phyloP scores from a whole-genome alignment of 2,113 vertebrate species.

The Manacus vitellinus region DNA sequence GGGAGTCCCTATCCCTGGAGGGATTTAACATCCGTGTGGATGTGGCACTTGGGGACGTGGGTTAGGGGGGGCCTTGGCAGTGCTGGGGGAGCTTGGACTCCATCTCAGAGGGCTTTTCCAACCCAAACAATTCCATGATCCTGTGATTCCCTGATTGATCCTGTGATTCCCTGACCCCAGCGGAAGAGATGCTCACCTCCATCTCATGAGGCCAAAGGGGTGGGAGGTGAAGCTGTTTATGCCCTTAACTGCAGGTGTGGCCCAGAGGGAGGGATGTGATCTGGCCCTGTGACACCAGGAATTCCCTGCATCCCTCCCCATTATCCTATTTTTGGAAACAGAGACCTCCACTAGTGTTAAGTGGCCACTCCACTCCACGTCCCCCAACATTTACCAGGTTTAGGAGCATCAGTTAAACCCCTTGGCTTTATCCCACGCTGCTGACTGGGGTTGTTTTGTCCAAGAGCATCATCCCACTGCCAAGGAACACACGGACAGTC shows the following conservation, averaged over 20 bases:
- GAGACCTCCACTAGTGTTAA: fast-evolving
- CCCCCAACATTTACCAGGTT: background rate
- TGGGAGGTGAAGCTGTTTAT: fast-evolving
- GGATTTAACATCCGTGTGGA: background rate
- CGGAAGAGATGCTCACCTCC: background rate
- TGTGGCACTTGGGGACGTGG: background rate
- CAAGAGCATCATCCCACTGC: background rate
- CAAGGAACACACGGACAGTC: background rate
- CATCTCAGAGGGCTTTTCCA: background rate
- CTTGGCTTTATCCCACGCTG: background rate
- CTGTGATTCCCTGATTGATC: background rate
- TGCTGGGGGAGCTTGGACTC: background rate
- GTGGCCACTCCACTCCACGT: fast-evolving
- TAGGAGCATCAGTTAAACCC: background rate
- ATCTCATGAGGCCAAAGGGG: fast-evolving
- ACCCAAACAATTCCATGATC: fast-evolving
- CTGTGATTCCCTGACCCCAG: background rate
- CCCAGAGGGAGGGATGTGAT: background rate
- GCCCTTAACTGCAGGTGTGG: background rate
- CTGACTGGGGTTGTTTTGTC: background rate
- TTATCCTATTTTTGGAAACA: fast-evolving
- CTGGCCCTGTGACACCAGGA: too few species aligned
- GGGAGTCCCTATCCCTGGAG: background rate
- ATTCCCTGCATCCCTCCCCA: background rate
- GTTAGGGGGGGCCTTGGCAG: background rate